Base-by-base conservation (phyloP, 2,888 invertebrate species). In the Nemotelus nigrinus region DNA sequence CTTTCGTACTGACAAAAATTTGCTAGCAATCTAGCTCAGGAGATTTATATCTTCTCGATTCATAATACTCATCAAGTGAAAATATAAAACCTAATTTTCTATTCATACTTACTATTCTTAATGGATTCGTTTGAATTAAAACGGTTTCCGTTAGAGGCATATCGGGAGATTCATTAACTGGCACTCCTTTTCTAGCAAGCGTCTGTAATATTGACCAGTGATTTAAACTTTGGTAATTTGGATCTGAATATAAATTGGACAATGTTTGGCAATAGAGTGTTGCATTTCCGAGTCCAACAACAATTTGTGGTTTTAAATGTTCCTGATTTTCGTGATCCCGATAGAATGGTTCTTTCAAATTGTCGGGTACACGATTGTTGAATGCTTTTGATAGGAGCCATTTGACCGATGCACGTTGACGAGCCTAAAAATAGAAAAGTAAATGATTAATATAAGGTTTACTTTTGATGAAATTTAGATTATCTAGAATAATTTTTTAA, bases 331-430 rank as follows among this genome's bases (percentile, higher is more conserved):
- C 96, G 89, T 96, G 94, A 89, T 97, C 97, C 86, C 94, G 92
- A 88, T 97, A 98, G 89, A 97, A 97, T 79, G 97, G 97, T 87
- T 97, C 97, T 86, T 92, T 92, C 81, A 97, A 91, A 88, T 97
- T 96, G 85, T 95, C 94, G 83, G 97, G 97, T 87, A 94, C 95
- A 89, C 93, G 92, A 90, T 96, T 96, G 90, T 97, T 96, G 90
- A 95, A 97, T 81, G 97, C 96, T 90, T 98, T 98, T 83, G 96
- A 94, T 82, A 98, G 90, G 84, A 98, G 92, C 98, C 98, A 98
- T 91, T 96, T 95, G 85, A 98, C 93, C 84, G 97, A 96, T 85
- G 97, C 96, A 88, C 95, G 92, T 88, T 97, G 96, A 89, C 97
- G 96, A 84, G 97, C 97, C 97, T 98, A 92, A 43, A 93, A 93